Percentiles rank a stretch among this genome's conserved stretches.
Conservation (phyloP, 2,888 invertebrate species). For the Stratiomys singularior region DNA sequence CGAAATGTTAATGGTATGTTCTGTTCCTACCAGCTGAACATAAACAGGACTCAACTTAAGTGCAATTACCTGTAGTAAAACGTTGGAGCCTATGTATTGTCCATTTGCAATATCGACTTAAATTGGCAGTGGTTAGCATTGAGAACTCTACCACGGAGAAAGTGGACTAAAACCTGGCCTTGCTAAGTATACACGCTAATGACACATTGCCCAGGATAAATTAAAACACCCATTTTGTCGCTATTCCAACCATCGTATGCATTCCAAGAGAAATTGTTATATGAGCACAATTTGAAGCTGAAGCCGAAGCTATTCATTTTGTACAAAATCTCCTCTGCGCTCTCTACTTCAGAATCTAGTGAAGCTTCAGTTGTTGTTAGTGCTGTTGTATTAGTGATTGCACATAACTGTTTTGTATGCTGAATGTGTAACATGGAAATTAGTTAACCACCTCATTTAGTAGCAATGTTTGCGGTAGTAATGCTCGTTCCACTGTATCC, state of each 20-base stretch:
- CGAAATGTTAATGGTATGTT: background rate
- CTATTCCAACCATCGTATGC: too few relatives aligned
- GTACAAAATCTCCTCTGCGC: background rate
- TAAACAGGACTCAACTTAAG: background rate
- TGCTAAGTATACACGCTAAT: background rate
- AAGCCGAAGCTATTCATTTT: background rate
- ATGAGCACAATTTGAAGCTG: background rate
- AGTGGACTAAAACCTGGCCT: background rate
- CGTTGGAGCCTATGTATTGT: background rate
- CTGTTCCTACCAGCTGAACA: background rate
- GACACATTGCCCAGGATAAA: background rate
- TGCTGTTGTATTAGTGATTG: background rate
- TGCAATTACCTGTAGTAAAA: constrained; percentile 11
- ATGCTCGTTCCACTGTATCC: constrained; percentile 31
- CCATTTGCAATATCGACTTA: background rate
- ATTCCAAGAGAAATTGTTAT: background rate
- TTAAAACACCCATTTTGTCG: background rate
- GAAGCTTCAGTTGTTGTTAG: background rate
- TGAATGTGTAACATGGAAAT: constrained; percentile 43
- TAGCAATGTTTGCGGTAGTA: constrained; percentile 49
- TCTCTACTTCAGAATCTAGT: too few relatives aligned
- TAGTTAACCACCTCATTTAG: constrained; percentile 51
- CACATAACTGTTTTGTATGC: constrained; percentile 19
- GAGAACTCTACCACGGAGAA: background rate
- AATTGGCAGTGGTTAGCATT: constrained; percentile 4